Evolutionary conservation across 2,888 invertebrate species (phyloP).

Genomic region (Microctonus brassicae): DNA sequence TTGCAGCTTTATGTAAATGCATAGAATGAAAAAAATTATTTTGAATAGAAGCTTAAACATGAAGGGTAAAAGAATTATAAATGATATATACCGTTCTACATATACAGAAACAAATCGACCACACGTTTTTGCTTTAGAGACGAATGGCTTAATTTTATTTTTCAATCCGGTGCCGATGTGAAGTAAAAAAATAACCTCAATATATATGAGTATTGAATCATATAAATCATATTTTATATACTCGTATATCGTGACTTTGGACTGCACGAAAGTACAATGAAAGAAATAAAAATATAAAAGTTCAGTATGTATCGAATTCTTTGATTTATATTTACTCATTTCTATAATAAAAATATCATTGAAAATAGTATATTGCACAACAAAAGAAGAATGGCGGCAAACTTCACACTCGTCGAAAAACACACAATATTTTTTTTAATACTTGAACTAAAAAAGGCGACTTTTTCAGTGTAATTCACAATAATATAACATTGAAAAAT

Average conservation of each 20-base stretch:
- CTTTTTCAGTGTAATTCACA: too few relatives aligned
- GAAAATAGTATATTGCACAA: too few relatives aligned
- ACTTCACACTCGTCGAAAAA: too few relatives aligned
- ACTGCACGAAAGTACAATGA: background rate
- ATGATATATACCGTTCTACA: background rate
- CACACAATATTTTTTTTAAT: too few relatives aligned
- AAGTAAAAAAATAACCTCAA: background rate
- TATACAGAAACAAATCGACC: conserved; percentile 3
- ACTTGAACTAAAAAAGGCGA: too few relatives aligned
- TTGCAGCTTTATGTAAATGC: too few relatives aligned
- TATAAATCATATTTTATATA: background rate
- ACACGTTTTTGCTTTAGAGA: conserved; percentile 40
- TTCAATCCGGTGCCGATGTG: background rate
- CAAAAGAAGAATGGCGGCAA: too few relatives aligned
- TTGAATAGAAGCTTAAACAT: background rate
- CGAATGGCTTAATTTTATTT: conserved; percentile 53
- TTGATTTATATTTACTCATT: too few relatives aligned
- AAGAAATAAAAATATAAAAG: background rate
- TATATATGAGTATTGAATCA: background rate
- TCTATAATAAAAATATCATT: too few relatives aligned
- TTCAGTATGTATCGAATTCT: background rate
- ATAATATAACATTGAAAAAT: too few relatives aligned
- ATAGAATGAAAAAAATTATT: background rate
- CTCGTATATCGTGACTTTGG: background rate
- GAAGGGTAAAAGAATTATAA: background rate